Percentiles rank a stretch among this genome's conserved stretches.
phyloP scores from a whole-genome alignment of 92 coral and sea anemone species.

The Porites cylindrica region DNA sequence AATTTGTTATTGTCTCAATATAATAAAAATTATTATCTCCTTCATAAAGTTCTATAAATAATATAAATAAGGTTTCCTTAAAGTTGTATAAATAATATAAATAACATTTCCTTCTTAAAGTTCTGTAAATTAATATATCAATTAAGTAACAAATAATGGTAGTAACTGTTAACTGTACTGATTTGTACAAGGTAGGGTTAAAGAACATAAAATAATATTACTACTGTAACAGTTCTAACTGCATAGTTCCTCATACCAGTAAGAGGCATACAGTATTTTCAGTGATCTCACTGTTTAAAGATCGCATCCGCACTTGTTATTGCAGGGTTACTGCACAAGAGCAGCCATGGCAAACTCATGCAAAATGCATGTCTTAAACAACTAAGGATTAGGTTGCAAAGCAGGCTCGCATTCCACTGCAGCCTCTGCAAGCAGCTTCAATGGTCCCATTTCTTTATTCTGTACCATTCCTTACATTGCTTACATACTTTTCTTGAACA shows the following conservation, averaged over 20 bases:
- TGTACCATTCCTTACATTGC: background rate
- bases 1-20: too few relatives aligned
- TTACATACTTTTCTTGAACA: slow-evolving; percentile 30
- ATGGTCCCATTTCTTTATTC: background rate
- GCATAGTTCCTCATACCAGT: background rate
- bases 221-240: background rate
- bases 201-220: slow-evolving; percentile 12
- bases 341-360: too few relatives aligned
- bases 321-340: background rate
- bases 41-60: too few relatives aligned
- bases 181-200: slow-evolving; percentile 33
- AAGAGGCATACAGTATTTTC: background rate
- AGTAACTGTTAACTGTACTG: background rate
- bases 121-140: slow-evolving; percentile 6
- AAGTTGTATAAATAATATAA: too few relatives aligned
- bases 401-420: too few relatives aligned
- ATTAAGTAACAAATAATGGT: background rate
- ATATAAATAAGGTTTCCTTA: too few relatives aligned
- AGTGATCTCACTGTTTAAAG: background rate
- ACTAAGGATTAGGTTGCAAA: too few relatives aligned
- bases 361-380: too few relatives aligned
- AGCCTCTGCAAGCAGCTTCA: too few relatives aligned
- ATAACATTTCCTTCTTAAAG: background rate
- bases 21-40: too few relatives aligned
- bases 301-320: background rate